Evolutionary conservation across 2,113 vertebrate species (phyloP), one percentile per base, ranked within the genome.

Genomic region (Neodon shergylaensis): DNA sequence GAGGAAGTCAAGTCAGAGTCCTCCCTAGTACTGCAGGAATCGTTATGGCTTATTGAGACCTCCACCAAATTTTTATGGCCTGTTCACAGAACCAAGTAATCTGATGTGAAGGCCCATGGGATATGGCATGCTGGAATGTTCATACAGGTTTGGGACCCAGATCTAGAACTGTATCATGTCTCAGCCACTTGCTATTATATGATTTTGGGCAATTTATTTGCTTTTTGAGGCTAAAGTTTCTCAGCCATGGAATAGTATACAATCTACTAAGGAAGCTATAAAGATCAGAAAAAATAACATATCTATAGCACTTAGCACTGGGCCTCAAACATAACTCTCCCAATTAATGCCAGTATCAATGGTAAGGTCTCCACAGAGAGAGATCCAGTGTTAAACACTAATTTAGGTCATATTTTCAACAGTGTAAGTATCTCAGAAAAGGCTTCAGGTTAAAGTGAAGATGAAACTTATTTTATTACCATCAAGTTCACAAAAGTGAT

Each of bases 401-500:
- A 91, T 54, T 94, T 49, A 91, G 77, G 66, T 54, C 78, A 33
- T 82, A 82, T 63, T 81, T 78, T 65, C 47, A 85, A 1, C 22
- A 52, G 90, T 58, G 87, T 70, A 49, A 74, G 28, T 66, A 19
- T 90, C 90, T 94, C 85, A 81, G 26, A 65, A 93, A 84, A 44
- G 17, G 21, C 42, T 84, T 91, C 44, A 73, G 74, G 44, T 44
- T 78, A 84, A 96, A 77, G 78, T 54, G 91, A 85, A 97, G 44
- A 94, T 0, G 96, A 61, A 81, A 70, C 44, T 68, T 66, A 52
- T 91, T 98, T 99, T 77, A 94, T 98, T 98, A 99, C 99, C 99
- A 86, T 99, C 99, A 90, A 99, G 99, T 97, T 99, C 99, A 98
- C 99, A 99, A 98, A 99, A 99, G 94, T 99, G 99, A 97, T 99